Conservation (phyloP, 2,888 invertebrate genomes). For the Drosophila algonquin region DNA sequence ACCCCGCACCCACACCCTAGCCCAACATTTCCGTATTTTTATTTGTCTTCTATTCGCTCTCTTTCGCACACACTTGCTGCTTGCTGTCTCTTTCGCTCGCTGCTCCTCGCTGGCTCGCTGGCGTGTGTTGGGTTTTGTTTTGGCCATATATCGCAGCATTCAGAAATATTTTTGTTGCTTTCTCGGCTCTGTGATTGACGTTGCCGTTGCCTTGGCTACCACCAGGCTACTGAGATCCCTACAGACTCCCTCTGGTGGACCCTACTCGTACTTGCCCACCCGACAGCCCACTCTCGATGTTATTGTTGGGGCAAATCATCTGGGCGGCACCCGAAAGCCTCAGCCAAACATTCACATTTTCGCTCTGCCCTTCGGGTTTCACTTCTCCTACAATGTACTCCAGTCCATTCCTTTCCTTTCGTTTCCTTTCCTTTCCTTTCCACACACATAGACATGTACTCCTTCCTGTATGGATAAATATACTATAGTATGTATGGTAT, state of each 20-base stretch:
- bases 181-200: conserved; percentile 69
- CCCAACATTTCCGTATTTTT: conserved; percentile 61
- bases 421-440: too few relatives aligned
- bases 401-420: not conserved
- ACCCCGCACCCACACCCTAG: conserved; percentile 49
- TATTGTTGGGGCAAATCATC: conserved; percentile 75
- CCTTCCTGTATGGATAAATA: conserved; percentile 24
- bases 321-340: conserved; percentile 82
- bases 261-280: not conserved
- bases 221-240: conserved; percentile 41
- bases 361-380: conserved; percentile 54
- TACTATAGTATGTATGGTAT: conserved; percentile 7
- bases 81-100: conserved; percentile 36
- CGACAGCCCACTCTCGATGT: not conserved
- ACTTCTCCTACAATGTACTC: conserved; percentile 40
- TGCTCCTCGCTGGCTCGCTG: conserved; percentile 2
- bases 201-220: conserved; percentile 64
- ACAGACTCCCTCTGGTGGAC: conserved; percentile 44
- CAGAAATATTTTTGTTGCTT: conserved; percentile 46
- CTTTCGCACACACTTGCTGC: conserved; percentile 38
- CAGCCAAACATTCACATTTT: conserved; percentile 71
- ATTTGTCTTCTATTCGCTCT: conserved; percentile 38
- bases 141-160: conserved; percentile 41
- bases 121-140: conserved; percentile 57
- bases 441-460: conserved; percentile 23